phyloP scores from a whole-genome alignment of 2,888 invertebrate genomes.

The Thereva unica region DNA sequence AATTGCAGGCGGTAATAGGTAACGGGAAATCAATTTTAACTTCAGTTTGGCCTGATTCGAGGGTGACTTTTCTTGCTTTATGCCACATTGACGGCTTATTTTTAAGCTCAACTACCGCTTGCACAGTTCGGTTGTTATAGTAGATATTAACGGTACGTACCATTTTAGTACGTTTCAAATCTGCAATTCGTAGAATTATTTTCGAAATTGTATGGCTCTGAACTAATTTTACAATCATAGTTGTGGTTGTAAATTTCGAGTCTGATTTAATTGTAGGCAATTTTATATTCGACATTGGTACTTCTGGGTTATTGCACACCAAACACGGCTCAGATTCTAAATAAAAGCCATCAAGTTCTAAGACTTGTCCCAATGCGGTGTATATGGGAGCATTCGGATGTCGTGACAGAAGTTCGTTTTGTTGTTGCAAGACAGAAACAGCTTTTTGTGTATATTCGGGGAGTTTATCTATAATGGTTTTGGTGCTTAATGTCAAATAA shows the following conservation, averaged over 20 bases:
- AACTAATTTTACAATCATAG: conserved; percentile 94
- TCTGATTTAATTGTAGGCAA: conserved; percentile 92
- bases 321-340: conserved; percentile 96
- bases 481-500: conserved; percentile 88
- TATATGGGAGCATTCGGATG: conserved; percentile 95
- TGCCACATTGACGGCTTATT: conserved; percentile 97
- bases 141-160: conserved; percentile 94
- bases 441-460: conserved; percentile 85
- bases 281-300: conserved; percentile 88
- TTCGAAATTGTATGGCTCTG: conserved; percentile 95
- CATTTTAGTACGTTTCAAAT: conserved; percentile 96
- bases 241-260: conserved; percentile 96
- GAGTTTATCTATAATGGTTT: conserved; percentile 67
- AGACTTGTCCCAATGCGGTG: conserved; percentile 88
- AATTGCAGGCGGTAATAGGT: conserved; percentile 95
- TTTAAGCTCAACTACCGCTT: conserved; percentile 96
- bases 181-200: conserved; percentile 89
- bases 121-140: conserved; percentile 94
- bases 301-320: conserved; percentile 97
- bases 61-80: conserved; percentile 88
- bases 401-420: conserved; percentile 84
- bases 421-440: conserved; percentile 81
- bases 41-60: conserved; percentile 91
- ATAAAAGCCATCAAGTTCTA: conserved; percentile 94
- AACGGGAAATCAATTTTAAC: conserved; percentile 96